phyloP scores from a whole-genome alignment of 1,140 invertebrate genomes.

The Cotesia vestalis region DNA sequence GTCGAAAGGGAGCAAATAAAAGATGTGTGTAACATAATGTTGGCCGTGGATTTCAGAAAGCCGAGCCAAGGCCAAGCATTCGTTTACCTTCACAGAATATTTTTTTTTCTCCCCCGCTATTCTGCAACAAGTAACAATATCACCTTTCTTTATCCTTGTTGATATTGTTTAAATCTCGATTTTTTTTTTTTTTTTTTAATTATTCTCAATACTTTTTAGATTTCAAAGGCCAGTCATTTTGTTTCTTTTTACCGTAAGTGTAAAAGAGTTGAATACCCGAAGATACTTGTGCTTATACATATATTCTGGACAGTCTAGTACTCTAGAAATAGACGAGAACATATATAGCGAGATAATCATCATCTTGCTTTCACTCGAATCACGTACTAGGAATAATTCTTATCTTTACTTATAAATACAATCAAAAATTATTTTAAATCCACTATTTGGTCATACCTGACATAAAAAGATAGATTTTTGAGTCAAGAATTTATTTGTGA shows the following conservation, averaged over 20 bases:
- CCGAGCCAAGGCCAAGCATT: slow-evolving; percentile 51
- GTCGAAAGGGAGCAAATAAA: slow-evolving; percentile 24
- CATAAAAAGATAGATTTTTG: too few species aligned
- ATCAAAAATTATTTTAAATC: too few species aligned
- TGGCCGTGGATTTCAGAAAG: slow-evolving; percentile 30
- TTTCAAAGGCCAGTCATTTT: neutral
- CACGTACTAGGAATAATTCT: slow-evolving; percentile 10
- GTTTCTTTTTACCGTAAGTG: neutral
- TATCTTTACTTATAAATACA: neutral
- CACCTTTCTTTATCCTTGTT: too few species aligned
- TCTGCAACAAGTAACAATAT: too few species aligned
- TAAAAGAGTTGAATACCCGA: slow-evolving; percentile 29
- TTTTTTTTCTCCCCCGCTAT: slow-evolving; percentile 26
- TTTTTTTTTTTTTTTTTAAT: too few species aligned
- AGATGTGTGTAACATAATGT: slow-evolving; percentile 1
- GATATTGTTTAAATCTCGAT: neutral
- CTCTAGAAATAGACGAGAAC: slow-evolving; percentile 38
- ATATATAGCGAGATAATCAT: slow-evolving; percentile 21
- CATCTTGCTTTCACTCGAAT: slow-evolving; percentile 34
- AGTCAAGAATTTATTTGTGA: too few species aligned
- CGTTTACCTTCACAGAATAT: slow-evolving; percentile 47
- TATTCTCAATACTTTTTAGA: neutral
- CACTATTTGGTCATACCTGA: too few species aligned
- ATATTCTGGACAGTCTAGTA: slow-evolving; percentile 22
- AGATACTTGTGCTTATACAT: slow-evolving; percentile 26